A percentile compares a stretch with the other conserved stretches of the same genome.
phyloP scores from a whole-genome alignment of 30 jellyfish, hydroid and myxozoan genomes.

The Hydractinia symbiolongicarpus region DNA sequence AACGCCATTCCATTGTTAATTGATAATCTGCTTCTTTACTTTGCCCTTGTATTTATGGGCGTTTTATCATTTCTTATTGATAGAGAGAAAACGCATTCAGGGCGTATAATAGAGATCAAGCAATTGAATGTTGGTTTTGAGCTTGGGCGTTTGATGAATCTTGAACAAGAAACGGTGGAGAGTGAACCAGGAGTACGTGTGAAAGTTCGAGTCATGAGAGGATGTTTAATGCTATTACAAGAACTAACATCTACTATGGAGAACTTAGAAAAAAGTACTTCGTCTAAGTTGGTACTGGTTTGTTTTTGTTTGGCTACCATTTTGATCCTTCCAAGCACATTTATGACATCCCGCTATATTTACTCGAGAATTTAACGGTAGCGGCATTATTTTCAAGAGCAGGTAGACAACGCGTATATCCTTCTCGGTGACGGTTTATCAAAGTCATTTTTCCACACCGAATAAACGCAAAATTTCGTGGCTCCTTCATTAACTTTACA shows the following conservation, averaged over 20 bases:
- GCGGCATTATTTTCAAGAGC: too few species aligned
- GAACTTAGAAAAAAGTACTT: neutral
- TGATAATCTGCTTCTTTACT: slow-evolving; percentile 10
- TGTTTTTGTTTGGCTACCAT: slow-evolving; percentile 4
- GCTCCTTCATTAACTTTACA: too few species aligned
- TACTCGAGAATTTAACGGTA: too few species aligned
- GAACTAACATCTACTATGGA: slow-evolving; percentile 6
- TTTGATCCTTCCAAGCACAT: slow-evolving; percentile 8
- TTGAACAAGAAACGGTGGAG: slow-evolving; percentile 26
- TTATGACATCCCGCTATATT: neutral
- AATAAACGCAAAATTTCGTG: too few species aligned
- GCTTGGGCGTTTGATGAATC: slow-evolving; percentile 15
- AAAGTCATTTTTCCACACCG: too few species aligned
- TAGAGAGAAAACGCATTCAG: neutral
- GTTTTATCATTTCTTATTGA: neutral
- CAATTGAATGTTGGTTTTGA: slow-evolving; percentile 23
- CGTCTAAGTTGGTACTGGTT: neutral
- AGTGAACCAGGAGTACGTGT: slow-evolving; percentile 20
- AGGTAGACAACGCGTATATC: too few species aligned
- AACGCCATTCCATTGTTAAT: slow-evolving; percentile 11
- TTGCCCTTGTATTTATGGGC: neutral
- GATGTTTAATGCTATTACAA: slow-evolving; percentile 25
- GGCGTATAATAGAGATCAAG: slow-evolving; percentile 8
- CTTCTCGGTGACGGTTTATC: too few species aligned
- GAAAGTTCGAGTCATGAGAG: slow-evolving; percentile 21